Evolutionary conservation across 1,140 invertebrate genomes (phyloP).

Genomic region (Drosophila arizonae): DNA sequence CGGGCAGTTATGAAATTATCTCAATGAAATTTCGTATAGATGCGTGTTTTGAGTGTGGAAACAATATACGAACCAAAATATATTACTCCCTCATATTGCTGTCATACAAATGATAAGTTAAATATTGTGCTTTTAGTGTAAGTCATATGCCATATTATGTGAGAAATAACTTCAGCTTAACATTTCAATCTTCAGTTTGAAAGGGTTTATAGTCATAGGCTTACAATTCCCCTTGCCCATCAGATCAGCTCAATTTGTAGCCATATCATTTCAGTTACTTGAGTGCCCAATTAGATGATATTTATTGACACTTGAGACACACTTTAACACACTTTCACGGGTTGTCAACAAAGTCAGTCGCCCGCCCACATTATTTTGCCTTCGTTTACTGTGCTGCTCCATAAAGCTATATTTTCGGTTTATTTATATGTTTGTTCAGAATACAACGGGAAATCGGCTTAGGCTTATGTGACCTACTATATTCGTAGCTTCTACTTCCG

Average conservation of each 20-base stretch:
- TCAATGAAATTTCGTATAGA: not conserved
- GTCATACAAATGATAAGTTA: not conserved
- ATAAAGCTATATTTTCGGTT: not conserved
- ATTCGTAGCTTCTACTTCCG: slow-evolving; percentile 28
- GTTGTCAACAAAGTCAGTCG: not conserved
- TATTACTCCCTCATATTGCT: not conserved
- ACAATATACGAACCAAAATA: not conserved
- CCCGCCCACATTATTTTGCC: slow-evolving; percentile 5
- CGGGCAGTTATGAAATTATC: not conserved
- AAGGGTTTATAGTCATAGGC: no score
- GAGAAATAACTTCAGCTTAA: no score
- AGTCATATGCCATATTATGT: no score
- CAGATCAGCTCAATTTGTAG: slow-evolving; percentile 3
- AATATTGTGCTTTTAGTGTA: no score
- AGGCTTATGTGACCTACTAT: slow-evolving; percentile 24
- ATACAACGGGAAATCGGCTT: slow-evolving; percentile 42
- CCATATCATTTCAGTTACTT: slow-evolving; percentile 8
- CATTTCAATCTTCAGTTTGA: not conserved
- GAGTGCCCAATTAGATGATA: slow-evolving; percentile 31
- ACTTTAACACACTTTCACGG: slow-evolving; percentile 41
- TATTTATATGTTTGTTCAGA: no score
- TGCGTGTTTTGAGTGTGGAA: not conserved
- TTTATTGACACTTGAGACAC: slow-evolving; percentile 42
- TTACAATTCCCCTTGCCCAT: not conserved
- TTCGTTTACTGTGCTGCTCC: not conserved